phyloP scores from a whole-genome alignment of 2,797 vertebrate genomes.

The Vespertilio murinus region DNA sequence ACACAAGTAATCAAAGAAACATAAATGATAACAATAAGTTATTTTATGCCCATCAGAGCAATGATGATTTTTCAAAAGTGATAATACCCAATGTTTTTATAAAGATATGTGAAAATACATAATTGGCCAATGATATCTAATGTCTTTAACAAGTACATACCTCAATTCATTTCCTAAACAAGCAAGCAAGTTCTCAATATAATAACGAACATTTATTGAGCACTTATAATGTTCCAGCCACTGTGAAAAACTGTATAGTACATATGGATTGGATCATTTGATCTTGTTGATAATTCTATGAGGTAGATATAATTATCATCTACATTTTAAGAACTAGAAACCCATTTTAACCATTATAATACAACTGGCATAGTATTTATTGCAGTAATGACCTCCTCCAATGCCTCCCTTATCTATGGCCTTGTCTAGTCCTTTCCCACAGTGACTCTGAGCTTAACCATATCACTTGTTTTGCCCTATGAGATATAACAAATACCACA shows the following conservation, averaged over 20 bases:
- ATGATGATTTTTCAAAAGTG: not conserved
- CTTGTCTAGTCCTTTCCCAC: not conserved
- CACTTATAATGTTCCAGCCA: not conserved
- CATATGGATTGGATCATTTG: not conserved
- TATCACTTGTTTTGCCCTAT: not conserved
- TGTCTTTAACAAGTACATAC: not conserved
- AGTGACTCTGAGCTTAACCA: not conserved
- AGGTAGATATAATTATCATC: not conserved
- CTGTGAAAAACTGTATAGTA: not conserved
- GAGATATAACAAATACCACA: not conserved
- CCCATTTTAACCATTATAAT: not conserved
- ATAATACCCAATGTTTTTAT: not conserved
- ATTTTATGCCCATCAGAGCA: not conserved
- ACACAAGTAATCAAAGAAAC: conserved; percentile 19
- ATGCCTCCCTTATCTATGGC: not conserved
- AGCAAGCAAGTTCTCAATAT: not conserved
- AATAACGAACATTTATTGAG: not conserved
- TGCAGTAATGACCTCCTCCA: not conserved
- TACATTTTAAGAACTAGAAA: not conserved
- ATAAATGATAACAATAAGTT: not conserved
- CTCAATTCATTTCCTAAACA: not conserved
- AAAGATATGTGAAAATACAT: not conserved
- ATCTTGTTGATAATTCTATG: not conserved
- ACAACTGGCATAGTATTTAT: not conserved
- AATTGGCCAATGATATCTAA: not conserved